A percentile compares a stretch with the other conserved stretches of the same genome.
Evolutionary conservation across 2,888 invertebrate genomes (phyloP).

Genomic region (Acronicta aceris): DNA sequence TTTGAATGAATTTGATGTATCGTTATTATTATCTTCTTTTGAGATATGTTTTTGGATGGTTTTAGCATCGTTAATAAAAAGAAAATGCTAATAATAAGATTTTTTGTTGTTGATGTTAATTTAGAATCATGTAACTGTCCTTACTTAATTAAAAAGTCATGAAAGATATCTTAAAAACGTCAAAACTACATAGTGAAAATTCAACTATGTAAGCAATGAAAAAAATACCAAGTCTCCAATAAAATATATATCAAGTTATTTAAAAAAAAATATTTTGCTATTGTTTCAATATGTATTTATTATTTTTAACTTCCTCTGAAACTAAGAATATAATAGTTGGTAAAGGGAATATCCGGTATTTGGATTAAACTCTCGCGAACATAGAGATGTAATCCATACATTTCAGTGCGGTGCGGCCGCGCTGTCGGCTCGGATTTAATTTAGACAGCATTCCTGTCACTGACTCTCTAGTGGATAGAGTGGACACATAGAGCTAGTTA

Average conservation of each 20-base stretch:
- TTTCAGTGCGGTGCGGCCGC: constrained; percentile 25
- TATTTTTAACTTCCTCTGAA: too few relatives aligned
- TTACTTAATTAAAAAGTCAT: too few relatives aligned
- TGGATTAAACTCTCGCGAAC: constrained; percentile 15
- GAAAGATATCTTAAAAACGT: too few relatives aligned
- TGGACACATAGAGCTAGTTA: constrained; percentile 15
- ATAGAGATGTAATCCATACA: constrained; percentile 25
- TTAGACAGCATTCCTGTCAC: constrained; percentile 40
- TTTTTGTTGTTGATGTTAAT: too few relatives aligned
- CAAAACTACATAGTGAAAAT: too few relatives aligned
- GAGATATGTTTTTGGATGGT: not conserved
- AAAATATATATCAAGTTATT: too few relatives aligned
- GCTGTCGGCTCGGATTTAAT: constrained; percentile 42
- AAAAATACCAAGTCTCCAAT: too few relatives aligned
- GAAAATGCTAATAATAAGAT: not conserved
- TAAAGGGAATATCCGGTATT: constrained; percentile 5
- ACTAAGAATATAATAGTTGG: too few relatives aligned
- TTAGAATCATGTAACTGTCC: too few relatives aligned
- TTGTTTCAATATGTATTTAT: too few relatives aligned
- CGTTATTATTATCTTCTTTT: constrained; percentile 20
- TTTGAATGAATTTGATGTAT: constrained; percentile 66
- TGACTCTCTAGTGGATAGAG: constrained; percentile 32
- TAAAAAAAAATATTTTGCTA: too few relatives aligned
- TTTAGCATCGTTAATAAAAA: not conserved
- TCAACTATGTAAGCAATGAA: too few relatives aligned